Evolutionary conservation across 2,113 vertebrate genomes (phyloP).

Genomic region (Solenodon paradoxus): DNA sequence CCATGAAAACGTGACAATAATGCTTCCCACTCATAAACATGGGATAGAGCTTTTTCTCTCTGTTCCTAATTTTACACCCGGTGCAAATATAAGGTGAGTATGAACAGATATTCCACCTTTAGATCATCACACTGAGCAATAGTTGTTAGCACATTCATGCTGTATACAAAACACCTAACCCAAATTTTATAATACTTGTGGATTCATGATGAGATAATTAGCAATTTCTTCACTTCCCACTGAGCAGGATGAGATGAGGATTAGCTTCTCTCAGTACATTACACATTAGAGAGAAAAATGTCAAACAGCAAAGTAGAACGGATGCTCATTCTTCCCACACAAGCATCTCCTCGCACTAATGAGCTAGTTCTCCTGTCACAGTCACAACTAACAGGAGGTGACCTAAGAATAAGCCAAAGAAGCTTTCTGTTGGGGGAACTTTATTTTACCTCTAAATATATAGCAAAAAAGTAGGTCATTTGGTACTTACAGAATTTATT

Average conservation of each 20-base stretch:
- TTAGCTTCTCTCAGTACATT: conserved; percentile 74
- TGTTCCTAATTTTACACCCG: not conserved
- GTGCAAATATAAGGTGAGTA: not conserved
- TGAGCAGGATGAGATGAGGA: conserved; percentile 64
- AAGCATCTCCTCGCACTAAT: conserved; percentile 73
- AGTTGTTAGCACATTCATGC: not conserved
- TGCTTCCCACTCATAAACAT: not conserved
- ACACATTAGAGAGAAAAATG: conserved; percentile 79
- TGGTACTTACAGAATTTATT: conserved; percentile 56
- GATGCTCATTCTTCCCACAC: conserved; percentile 70
- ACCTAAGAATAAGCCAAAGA: conserved; percentile 67
- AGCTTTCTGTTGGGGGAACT: conserved; percentile 26
- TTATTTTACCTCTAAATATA: conserved; percentile 74
- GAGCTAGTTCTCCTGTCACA: conserved; percentile 75
- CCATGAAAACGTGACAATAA: not conserved
- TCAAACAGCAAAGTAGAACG: conserved; percentile 76
- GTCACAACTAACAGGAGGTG: conserved; percentile 62
- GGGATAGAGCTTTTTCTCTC: not conserved
- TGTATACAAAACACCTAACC: not conserved
- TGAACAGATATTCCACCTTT: not conserved
- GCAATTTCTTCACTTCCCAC: conserved; percentile 57
- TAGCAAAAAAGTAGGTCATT: conserved; percentile 68
- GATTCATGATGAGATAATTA: conserved; percentile 73
- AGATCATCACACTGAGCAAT: not conserved
- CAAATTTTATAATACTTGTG: conserved; percentile 44